Evolutionary conservation across 2,888 invertebrate species (phyloP).

Genomic region (Dolichopus griseipennis): DNA sequence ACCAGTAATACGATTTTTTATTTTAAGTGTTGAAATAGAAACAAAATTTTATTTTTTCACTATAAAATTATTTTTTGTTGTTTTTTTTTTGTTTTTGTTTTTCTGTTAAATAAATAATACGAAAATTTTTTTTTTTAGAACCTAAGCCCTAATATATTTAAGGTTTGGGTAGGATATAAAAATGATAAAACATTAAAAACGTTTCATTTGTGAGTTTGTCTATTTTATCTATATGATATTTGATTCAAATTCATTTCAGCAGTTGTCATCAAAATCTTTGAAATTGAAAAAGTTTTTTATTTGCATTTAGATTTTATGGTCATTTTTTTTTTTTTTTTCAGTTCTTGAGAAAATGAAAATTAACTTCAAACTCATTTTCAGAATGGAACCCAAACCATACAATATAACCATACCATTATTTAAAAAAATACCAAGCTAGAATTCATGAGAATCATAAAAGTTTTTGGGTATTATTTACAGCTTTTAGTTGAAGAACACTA

Average conservation of each 20-base stretch:
- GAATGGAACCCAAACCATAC: neutral
- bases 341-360: neutral
- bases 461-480: slow-evolving; percentile 3
- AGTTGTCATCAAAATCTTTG: neutral
- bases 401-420: neutral
- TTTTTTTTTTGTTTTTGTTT: too few relatives aligned
- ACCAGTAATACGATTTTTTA: too few relatives aligned
- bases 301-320: neutral
- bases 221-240: too few relatives aligned
- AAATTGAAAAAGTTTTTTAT: slow-evolving; percentile 1
- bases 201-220: too few relatives aligned
- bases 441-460: slow-evolving; percentile 1
- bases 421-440: neutral
- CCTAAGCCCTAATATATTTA: too few relatives aligned
- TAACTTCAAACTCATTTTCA: neutral
- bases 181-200: too few relatives aligned
- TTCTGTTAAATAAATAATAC: too few relatives aligned
- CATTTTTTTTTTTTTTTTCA: neutral
- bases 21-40: too few relatives aligned
- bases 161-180: too few relatives aligned
- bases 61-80: too few relatives aligned
- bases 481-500: slow-evolving; percentile 3
- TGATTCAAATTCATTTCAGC: neutral
- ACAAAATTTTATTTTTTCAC: too few relatives aligned
- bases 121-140: too few relatives aligned